Base-by-base conservation (phyloP, 2,113 vertebrate genomes). In the Xenotilapia longispinis region DNA sequence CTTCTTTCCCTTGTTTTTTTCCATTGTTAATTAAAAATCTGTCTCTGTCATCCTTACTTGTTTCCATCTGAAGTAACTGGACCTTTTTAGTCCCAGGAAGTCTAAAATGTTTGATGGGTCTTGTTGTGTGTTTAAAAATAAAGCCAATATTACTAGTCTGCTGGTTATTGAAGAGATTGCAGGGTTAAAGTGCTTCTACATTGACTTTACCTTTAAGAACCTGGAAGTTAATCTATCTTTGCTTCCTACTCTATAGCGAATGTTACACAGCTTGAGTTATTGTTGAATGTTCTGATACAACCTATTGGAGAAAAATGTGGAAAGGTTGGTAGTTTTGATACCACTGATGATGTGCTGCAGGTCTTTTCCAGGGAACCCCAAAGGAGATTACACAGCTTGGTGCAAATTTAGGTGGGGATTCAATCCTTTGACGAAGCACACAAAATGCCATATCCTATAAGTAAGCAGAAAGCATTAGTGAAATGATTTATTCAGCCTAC, bases 21-120 rank as follows among this genome's bases (percentile, higher is more conserved):
- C 10, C 7, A 7, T 19, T 51, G 17, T 10, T 73, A 5, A 73
- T 73, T 73, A 73, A 45, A 73, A 10, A 73, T 17, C 21, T 4
- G 38, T 6, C 68, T 47, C 38, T 28, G 21, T 23, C 68, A 73
- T 15, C 68, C 13, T 73, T 45, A 73, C 68, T 17, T 26, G 68
- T 73, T 45, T 45, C 65, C 13, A 45, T 2, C 40, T 45, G 13
- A 17, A 73, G 38, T 73, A 73, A 26, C 13, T 26, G n/a, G 21
- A 6, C 7, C 1, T 0, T 73, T 63, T 0, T 73, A 26, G 2
- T 73, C 1, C 21, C 38, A 6, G 38, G 7, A 45, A 45, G 4
- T 9, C 38, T 26, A 42, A 73, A 73, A 73, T 23, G 21, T 73
- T 45, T 45, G 38, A 45, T 73, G 13, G 13, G 13, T 17, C 21